Base-by-base conservation (phyloP, 2,113 vertebrate genomes). In the Phalacrocorax brasilianus region DNA sequence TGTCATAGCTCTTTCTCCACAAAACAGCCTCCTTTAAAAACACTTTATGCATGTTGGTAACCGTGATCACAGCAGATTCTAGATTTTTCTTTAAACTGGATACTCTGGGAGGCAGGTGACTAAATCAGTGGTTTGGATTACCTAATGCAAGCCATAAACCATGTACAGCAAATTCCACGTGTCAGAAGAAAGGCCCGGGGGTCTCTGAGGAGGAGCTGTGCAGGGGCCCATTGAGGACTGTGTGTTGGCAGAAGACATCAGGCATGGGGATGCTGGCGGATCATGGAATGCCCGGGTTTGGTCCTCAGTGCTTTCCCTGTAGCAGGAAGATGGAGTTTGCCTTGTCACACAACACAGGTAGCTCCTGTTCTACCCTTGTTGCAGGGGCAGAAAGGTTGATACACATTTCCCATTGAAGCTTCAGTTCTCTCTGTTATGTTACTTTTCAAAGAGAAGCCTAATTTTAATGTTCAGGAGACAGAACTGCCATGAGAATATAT, bases 271-370 rank as follows among this genome's bases (percentile, higher is more conserved):
- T 84, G 28, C 44, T 84, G 44, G 13, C 65, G 17, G 22, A 26
- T 59, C 6, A 2, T 22, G 28, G 40, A 49, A 72, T 14, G 15
- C 20, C 40, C 0, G 0, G 13, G 10, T 65, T 91, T n/a, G 15
- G 26, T 61, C n/a, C 21, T 68, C 3, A 1, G 12, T 58, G 50
- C 82, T 78, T 75, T 71, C 19, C 4, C 28, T 58, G 17, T 8
- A 75, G 42, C 38, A 62, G 6, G 24, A 21, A 78, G 74, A 58
- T 49, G 8, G 33, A 63, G 8, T 78, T 91, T 35, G 44, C 10
- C 8, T 86, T 83, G 52, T 27, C 21, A 8, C 7, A 14, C 18
- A 58, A 19, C 4, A 33, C 24, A 67, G 16, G 38, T 45, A 55
- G 28, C 27, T 91, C 23, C 40, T 2, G 0, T 52, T 88, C 23